phyloP scores from a whole-genome alignment of 2,797 vertebrate species.

The Danio albolineatus region DNA sequence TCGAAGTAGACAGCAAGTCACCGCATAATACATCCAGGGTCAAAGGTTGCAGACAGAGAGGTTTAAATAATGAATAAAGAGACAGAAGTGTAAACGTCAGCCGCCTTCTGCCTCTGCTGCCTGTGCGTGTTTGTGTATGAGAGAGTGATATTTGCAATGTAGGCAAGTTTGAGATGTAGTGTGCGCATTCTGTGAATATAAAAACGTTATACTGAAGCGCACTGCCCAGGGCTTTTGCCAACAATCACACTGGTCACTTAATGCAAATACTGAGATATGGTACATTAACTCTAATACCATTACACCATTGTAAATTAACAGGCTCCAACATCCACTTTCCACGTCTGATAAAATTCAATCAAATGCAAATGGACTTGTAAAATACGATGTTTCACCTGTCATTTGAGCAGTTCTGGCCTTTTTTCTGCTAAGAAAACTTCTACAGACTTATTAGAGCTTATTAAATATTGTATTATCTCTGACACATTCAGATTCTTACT shows the following conservation, averaged over 20 bases:
- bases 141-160: conserved; percentile 31
- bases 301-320: conserved; percentile 29
- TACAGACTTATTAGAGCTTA: no score
- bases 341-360: conserved; percentile 37
- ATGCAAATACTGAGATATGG: conserved; percentile 40
- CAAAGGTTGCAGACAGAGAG: conserved; percentile 44
- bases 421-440: background rate
- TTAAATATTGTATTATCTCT: no score
- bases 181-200: conserved; percentile 11
- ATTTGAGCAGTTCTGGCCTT: background rate
- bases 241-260: conserved; percentile 41
- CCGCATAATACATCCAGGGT: conserved; percentile 48
- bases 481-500: no score
- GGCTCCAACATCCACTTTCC: conserved; percentile 24
- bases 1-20: conserved; percentile 64
- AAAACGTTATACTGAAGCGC: conserved; percentile 30
- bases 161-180: conserved; percentile 35
- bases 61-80: conserved; percentile 31
- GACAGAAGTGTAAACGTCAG: conserved; percentile 35
- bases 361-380: background rate
- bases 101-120: conserved; percentile 1
- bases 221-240: conserved; percentile 35
- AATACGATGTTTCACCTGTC: conserved; percentile 2
- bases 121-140: conserved; percentile 28
- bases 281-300: conserved; percentile 42